Conservation (phyloP, 1,140 invertebrate genomes). For the Lineus longissimus region DNA sequence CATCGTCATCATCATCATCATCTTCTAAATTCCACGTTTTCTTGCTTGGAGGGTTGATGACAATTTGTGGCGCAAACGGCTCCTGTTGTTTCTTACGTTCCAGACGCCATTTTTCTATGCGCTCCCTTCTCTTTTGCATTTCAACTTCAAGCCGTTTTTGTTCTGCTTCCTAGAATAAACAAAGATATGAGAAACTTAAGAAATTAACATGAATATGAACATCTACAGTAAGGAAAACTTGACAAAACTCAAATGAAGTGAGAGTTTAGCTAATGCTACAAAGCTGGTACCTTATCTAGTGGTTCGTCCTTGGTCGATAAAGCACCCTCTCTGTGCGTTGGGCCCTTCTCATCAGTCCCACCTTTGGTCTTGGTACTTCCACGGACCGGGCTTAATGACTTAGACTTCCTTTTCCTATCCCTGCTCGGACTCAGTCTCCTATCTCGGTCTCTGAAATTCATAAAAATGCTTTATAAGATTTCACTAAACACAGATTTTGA, state of each 20-base stretch:
- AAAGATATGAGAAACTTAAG: slow-evolving; percentile 6
- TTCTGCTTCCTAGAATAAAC: slow-evolving; percentile 55
- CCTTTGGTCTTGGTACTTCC: neutral
- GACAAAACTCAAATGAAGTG: neutral
- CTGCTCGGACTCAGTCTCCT: slow-evolving; percentile 18
- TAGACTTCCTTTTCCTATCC: slow-evolving; percentile 16
- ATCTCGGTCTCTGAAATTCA: too few relatives aligned
- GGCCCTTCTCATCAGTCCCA: neutral
- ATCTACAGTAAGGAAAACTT: slow-evolving; percentile 3
- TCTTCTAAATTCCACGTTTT: slow-evolving; percentile 78
- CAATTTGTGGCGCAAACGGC: slow-evolving; percentile 37
- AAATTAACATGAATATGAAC: neutral
- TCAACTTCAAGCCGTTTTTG: slow-evolving; percentile 82
- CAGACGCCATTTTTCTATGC: slow-evolving; percentile 87
- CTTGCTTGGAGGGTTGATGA: slow-evolving; percentile 21
- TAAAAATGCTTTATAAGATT: too few relatives aligned
- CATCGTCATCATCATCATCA: slow-evolving; percentile 54
- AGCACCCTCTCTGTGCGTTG: slow-evolving; percentile 31
- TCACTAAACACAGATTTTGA: too few relatives aligned
- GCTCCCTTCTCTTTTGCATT: slow-evolving; percentile 92
- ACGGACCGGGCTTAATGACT: neutral
- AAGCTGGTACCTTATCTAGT: slow-evolving; percentile 39
- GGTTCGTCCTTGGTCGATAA: slow-evolving; percentile 47
- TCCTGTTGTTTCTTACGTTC: slow-evolving; percentile 67
- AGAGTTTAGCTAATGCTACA: neutral